phyloP scores from a whole-genome alignment of 2,888 invertebrate genomes.

The Caenorhabditis sp. region DNA sequence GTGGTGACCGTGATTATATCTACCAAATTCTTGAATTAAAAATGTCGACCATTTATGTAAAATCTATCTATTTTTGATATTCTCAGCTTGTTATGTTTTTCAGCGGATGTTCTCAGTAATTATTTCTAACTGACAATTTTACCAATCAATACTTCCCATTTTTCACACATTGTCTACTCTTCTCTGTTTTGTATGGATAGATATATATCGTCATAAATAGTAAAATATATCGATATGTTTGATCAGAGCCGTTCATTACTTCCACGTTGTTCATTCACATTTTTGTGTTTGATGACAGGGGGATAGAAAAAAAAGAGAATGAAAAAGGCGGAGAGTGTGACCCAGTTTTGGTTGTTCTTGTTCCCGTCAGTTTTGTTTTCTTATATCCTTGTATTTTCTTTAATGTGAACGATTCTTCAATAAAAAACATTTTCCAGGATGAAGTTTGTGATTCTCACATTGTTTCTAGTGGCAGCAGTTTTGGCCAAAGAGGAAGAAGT shows the following conservation, averaged over 20 bases:
- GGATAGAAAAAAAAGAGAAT: no score
- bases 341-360: background rate
- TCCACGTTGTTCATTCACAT: constrained; percentile 20
- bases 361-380: background rate
- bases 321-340: background rate
- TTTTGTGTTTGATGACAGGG: background rate
- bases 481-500: constrained; percentile 34
- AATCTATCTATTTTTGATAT: no score
- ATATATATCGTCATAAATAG: background rate
- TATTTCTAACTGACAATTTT: no score
- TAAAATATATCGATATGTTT: background rate
- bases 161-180: background rate
- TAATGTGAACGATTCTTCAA: no score
- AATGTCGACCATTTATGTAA: no score
- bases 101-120: no score
- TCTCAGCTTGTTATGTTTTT: no score
- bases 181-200: background rate
- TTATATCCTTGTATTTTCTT: constrained; percentile 2
- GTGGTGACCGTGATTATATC: no score
- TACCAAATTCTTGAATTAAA: no score
- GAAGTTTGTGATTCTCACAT: constrained; percentile 26
- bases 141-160: background rate
- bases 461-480: constrained; percentile 3
- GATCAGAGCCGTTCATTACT: constrained; percentile 7
- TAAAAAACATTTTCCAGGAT: constrained; percentile 28